Base-by-base conservation (phyloP, 2,888 invertebrate genomes). In the Piscicola geometra region DNA sequence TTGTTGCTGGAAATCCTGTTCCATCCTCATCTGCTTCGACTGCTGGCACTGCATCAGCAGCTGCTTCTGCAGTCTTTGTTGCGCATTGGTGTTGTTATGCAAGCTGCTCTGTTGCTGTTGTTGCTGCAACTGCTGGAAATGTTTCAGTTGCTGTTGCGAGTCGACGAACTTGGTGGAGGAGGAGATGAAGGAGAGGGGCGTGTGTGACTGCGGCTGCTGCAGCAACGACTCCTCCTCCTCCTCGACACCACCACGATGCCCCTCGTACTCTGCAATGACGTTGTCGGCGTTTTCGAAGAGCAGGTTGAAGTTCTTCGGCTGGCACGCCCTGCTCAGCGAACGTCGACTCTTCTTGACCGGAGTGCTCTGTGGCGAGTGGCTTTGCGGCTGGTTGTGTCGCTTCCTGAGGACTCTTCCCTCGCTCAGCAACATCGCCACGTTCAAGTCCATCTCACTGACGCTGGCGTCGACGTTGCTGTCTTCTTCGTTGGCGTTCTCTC, bases 341-440 rank as follows among this genome's bases (percentile, higher is more conserved):
- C 73, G 52, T 21, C 41, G 32, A 18, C 64, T 50, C 36, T 56
- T 73, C 21, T 35, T 73, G 15, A 52, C 21, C n/a, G 69, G 41
- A 21, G 47, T 35, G 25, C 25, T 41, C 1, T 50, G 50, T 15
- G 41, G 50, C n/a, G 52, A 1, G 28, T 30, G 36, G 12, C 35
- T 36, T 5, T 5, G 5, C 3, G 33, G 30, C 47, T 32, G 28
- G 32, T 71, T 71, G 30, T 71, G 41, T 5, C 73, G 60, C 28
- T 73, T 73, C 64, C 73, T 73, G 5, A 73, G 64, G n/a, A 73
- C 73, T 60, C 73, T 73, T 36, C 73, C 73, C 30, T 73, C 36
- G 25, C 60, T 73, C n/a, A 73, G 41, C 21, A 73, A 64, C 60
- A 73, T 52, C 18, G 73, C 73, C 73, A 73, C 41, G n/a, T 73